Conservation (phyloP, 35 echinoderm and acorn worm genomes). For the Acanthaster planci region DNA sequence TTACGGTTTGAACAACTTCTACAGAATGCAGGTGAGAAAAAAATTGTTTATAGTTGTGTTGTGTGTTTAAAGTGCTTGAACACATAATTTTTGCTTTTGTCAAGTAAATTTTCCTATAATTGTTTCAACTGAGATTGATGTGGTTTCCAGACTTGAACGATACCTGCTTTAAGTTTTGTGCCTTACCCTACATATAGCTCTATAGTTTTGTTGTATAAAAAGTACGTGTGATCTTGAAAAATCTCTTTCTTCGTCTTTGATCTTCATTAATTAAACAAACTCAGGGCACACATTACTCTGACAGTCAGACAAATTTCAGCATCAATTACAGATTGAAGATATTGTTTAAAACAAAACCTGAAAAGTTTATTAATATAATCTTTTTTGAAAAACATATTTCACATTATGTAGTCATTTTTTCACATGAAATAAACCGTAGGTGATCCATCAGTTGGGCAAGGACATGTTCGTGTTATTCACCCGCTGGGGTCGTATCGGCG, state of each 20-base stretch:
- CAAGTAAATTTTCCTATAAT: too few species aligned
- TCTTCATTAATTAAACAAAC: background rate
- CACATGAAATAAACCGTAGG: constrained; percentile 1
- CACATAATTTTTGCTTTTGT: too few species aligned
- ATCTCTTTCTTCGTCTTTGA: background rate
- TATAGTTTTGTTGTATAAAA: background rate
- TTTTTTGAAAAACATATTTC: background rate
- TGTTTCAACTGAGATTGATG: too few species aligned
- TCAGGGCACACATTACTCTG: background rate
- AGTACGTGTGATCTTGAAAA: background rate
- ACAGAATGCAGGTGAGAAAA: constrained; percentile 90
- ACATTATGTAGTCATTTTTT: background rate
- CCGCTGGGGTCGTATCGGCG: constrained; percentile 76
- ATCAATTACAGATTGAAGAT: background rate
- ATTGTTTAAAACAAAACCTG: too few species aligned
- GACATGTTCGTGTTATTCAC: constrained; percentile 67
- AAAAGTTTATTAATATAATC: too few species aligned
- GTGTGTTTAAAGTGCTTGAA: too few species aligned
- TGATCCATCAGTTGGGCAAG: constrained; percentile 67
- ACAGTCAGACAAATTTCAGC: background rate
- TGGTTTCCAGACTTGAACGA: too few species aligned
- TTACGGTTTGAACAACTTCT: constrained; percentile 92
- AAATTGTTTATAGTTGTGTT: background rate
- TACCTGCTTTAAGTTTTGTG: too few species aligned
- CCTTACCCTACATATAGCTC: too few species aligned